A percentile compares a stretch with the other conserved stretches of the same genome.
phyloP scores from a whole-genome alignment of 2,797 vertebrate genomes.

The Parotocinclus haroldoi region DNA sequence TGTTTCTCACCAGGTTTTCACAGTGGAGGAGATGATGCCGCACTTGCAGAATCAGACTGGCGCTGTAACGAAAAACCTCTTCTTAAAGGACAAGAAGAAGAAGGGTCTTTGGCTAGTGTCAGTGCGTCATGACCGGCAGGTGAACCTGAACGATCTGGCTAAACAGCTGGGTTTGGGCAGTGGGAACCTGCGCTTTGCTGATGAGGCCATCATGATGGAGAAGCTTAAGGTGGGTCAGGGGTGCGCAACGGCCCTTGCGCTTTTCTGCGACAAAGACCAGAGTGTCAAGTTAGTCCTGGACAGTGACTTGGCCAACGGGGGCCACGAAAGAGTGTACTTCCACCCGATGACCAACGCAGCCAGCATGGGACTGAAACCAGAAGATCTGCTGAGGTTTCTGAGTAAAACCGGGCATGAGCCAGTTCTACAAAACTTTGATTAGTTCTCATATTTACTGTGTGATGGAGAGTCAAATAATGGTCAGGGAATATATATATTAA shows the following conservation, averaged over 20 bases:
- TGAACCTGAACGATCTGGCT: slow-evolving; percentile 83
- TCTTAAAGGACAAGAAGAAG: slow-evolving; percentile 94
- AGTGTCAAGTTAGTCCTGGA: slow-evolving; percentile 84
- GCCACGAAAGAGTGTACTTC: slow-evolving; percentile 79
- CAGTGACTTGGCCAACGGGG: slow-evolving; percentile 75
- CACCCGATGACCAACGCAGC: slow-evolving; percentile 92
- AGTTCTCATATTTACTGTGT: not conserved
- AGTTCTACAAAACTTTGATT: slow-evolving; percentile 66
- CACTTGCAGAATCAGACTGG: slow-evolving; percentile 82
- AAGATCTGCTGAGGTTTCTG: slow-evolving; percentile 83
- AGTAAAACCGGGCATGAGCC: slow-evolving; percentile 85
- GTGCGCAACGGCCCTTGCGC: slow-evolving; percentile 80
- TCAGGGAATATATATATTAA: too few species aligned
- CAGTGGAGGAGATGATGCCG: slow-evolving; percentile 94
- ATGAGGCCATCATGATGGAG: slow-evolving; percentile 83
- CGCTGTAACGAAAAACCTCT: slow-evolving; percentile 87
- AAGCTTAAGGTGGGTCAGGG: slow-evolving; percentile 86
- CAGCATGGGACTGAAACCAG: slow-evolving; percentile 81
- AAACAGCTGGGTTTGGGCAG: slow-evolving; percentile 84
- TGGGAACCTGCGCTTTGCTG: slow-evolving; percentile 87
- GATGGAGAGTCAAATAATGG: too few species aligned
- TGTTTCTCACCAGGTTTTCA: slow-evolving; percentile 78
- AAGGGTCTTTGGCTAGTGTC: slow-evolving; percentile 87
- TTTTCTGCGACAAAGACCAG: slow-evolving; percentile 79
- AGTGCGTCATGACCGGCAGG: slow-evolving; percentile 78